Evolutionary conservation across 2,888 invertebrate genomes (phyloP), one percentile per base, ranked within the genome.

Genomic region (Pherbina coryleti): DNA sequence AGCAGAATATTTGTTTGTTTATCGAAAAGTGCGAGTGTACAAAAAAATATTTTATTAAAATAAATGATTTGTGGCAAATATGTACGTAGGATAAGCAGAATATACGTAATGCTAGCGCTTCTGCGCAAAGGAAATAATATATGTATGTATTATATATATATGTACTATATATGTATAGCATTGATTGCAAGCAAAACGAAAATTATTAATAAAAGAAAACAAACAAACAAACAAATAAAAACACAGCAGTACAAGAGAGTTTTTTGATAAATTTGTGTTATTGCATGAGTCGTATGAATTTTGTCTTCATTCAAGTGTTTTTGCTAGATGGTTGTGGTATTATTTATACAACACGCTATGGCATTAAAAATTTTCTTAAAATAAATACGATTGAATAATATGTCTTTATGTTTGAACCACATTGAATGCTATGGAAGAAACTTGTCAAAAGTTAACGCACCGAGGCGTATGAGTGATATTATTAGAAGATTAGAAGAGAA

Each of bases 401-500:
- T 44, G 44, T 44, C 11, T 44, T 14, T 44, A 11, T 44, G 14
- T 44, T 44, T 44, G 60, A 0, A 22, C 22, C 25, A 25, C 25
- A 14, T 22, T 60, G 11, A 25, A 11, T 22, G 5, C 25, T 60
- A 60, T 28, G 25, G 25, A 22, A 9, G 14, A 1, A 44, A 44
- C 44, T 60, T 22, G 60, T 7, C 9, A 9, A 22, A 60, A 22
- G 60, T 60, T 11, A 67, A 51, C 53, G 22, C 31, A 69, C 51
- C 28, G 69, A 4, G 69, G 28, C 69, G 69, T 69, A 69, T 69
- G 69, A 69, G 69, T 28, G 28, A 69, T 44, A 7, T 69, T 69
- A 51, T 53, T 49, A 14, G 28, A 44, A 44, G 7, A 44, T n/a
- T n/a, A n/a, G n/a, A n/a, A n/a, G n/a, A n/a, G n/a, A n/a, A n/a